Percentiles rank a stretch among this genome's conserved stretches.
Evolutionary conservation across 2,888 invertebrate genomes (phyloP).

Genomic region (Drosophila prolongata): DNA sequence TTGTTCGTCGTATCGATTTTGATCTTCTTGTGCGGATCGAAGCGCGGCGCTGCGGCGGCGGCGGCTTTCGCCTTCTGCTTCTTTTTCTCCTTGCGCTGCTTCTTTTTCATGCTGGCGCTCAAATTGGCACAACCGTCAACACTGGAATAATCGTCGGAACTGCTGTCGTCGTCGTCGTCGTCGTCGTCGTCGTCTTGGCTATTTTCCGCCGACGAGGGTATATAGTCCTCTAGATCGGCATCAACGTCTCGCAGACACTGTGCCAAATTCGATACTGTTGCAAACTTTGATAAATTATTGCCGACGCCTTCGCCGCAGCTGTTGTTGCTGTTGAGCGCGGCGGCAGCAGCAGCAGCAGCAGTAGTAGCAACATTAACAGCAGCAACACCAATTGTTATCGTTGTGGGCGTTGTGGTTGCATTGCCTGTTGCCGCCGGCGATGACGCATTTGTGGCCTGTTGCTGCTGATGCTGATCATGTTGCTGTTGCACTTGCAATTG

Average conservation of each 20-base stretch:
- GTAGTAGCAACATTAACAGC: conserved; percentile 32
- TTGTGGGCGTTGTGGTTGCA: conserved; percentile 44
- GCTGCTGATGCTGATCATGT: conserved; percentile 12
- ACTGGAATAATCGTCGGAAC: conserved; percentile 82
- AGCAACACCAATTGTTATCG: conserved; percentile 32
- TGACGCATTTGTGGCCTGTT: conserved; percentile 60
- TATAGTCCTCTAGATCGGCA: conserved; percentile 84
- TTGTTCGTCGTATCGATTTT: conserved; percentile 84
- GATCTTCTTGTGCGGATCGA: conserved; percentile 84
- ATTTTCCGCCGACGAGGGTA: conserved; percentile 82
- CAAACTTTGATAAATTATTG: conserved; percentile 84
- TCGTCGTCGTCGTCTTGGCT: conserved; percentile 73
- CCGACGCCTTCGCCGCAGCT: conserved; percentile 73
- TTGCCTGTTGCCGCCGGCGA: conserved; percentile 51
- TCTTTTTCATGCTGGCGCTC: conserved; percentile 84
- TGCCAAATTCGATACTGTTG: conserved; percentile 85
- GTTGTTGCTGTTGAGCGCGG: conserved; percentile 53
- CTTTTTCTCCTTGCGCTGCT: conserved; percentile 83
- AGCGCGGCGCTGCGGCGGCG: conserved; percentile 66
- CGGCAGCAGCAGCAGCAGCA: conserved; percentile 1
- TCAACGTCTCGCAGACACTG: conserved; percentile 84
- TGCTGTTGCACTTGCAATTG: conserved; percentile 37
- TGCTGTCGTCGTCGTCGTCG: conserved; percentile 44
- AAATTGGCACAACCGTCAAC: conserved; percentile 78
- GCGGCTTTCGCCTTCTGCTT: conserved; percentile 75